Percentiles rank a stretch among this genome's conserved stretches.
Conservation (phyloP, 2,797 vertebrate species). For the Huso huso region DNA sequence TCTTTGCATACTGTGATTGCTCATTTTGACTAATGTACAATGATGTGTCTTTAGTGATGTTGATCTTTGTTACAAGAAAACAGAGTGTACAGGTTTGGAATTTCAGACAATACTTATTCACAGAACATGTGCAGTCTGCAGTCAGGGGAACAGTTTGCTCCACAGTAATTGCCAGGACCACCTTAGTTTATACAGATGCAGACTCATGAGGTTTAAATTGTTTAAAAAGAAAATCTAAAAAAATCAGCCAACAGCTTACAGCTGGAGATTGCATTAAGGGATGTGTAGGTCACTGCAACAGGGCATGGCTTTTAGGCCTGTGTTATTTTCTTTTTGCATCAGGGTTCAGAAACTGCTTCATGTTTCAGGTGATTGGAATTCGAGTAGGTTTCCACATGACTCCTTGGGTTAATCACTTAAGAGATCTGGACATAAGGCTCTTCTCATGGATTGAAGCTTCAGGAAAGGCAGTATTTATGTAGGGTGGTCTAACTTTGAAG, state of each 20-base stretch:
- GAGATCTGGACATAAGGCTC: too few relatives aligned
- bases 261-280: conserved; percentile 11
- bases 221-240: not conserved
- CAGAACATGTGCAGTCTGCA: conserved; percentile 16
- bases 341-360: not conserved
- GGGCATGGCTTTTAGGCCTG: not conserved
- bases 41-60: too few relatives aligned
- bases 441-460: too few relatives aligned
- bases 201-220: conserved; percentile 5
- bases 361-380: too few relatives aligned
- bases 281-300: not conserved
- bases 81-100: too few relatives aligned
- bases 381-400: too few relatives aligned
- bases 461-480: too few relatives aligned
- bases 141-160: conserved; percentile 5
- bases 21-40: too few relatives aligned
- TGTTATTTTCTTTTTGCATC: conserved; percentile 5
- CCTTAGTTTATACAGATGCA: conserved; percentile 24
- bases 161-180: conserved; percentile 7
- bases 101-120: not conserved
- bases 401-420: too few relatives aligned
- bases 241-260: not conserved
- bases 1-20: too few relatives aligned
- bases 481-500: too few relatives aligned
- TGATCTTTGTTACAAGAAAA: too few relatives aligned